Evolutionary conservation across 2,797 vertebrate genomes (phyloP).

Genomic region (Manis pentadactyla): DNA sequence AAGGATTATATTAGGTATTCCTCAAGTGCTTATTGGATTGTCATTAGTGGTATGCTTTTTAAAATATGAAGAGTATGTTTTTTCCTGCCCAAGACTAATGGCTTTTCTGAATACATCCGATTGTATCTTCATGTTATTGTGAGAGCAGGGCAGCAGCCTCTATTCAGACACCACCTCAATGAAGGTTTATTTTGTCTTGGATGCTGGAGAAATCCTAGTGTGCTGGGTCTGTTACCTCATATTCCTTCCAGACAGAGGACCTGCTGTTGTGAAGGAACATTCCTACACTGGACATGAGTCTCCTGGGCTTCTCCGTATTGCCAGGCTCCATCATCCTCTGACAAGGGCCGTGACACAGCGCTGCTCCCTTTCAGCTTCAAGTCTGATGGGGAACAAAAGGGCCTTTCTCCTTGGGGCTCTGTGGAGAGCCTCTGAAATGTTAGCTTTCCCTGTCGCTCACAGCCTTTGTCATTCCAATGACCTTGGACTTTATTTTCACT

Average conservation of each 20-base stretch:
- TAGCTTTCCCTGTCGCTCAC: slow-evolving; percentile 80
- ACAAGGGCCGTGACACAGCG: slow-evolving; percentile 83
- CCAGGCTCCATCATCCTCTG: slow-evolving; percentile 84
- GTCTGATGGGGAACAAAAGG: slow-evolving; percentile 81
- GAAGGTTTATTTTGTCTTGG: slow-evolving; percentile 76
- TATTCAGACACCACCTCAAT: slow-evolving; percentile 30
- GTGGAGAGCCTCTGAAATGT: slow-evolving; percentile 84
- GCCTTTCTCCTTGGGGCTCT: slow-evolving; percentile 72
- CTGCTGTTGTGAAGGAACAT: slow-evolving; percentile 86
- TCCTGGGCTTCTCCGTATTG: slow-evolving; percentile 82
- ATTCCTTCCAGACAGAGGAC: slow-evolving; percentile 84
- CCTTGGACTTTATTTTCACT: slow-evolving; percentile 80
- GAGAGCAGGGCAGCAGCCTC: slow-evolving; percentile 57
- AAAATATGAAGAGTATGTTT: background rate
- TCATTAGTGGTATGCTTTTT: background rate
- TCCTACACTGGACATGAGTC: slow-evolving; percentile 82
- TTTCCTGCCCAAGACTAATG: slow-evolving; percentile 50
- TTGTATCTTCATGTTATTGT: slow-evolving; percentile 59
- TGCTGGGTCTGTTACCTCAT: slow-evolving; percentile 77
- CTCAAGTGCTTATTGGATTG: background rate
- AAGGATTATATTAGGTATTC: background rate
- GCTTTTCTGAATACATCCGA: slow-evolving; percentile 61
- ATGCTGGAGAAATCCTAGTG: slow-evolving; percentile 85
- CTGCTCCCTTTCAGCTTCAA: slow-evolving; percentile 70
- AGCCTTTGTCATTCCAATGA: slow-evolving; percentile 84